Evolutionary conservation across 2,797 vertebrate genomes (phyloP), one percentile per base, ranked within the genome.

Genomic region (Trachops cirrhosus): DNA sequence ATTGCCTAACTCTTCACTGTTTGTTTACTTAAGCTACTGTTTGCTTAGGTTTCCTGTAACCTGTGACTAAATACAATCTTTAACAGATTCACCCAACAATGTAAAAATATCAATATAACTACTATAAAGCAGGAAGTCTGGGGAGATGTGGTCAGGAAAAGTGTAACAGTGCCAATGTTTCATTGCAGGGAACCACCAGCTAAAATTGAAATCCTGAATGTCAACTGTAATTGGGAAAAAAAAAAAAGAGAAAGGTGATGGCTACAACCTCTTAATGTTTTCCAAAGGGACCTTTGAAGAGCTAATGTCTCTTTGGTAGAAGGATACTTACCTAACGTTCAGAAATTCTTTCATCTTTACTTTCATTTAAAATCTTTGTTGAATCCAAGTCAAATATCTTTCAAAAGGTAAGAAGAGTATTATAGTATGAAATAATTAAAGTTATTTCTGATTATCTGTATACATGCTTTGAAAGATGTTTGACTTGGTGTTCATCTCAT

Each of bases 331-430:
- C 15, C 16, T 86, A 68, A 85, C 54, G 22, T 74, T 77, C 16
- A 73, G 21, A 62, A 78, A 80, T 79, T 94, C 46, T 91, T 83
- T 86, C n/a, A 84, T 77, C 41, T 91, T 93, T 18, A 29, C 29
- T 70, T 80, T 80, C 73, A 57, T 67, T 83, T n/a, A 52, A 46
- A 91, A 84, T 19, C 52, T 82, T 75, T 71, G 5, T 89, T 70
- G 75, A 41, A 46, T 37, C 18, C 8, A 74, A 91, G 32, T 75
- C 77, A 73, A 57, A 86, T 62, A 14, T 4, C 37, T 57, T 86
- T 67, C 57, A 80, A 87, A 85, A 80, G 52, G 74, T 75, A 77
- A 75, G 41, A 57, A 88, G 14, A 84, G 4, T 50, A 57, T 84
- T 77, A 70, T 32, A 48, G 73, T 37, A 68, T 41, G 12, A 94